A percentile compares a stretch with the other conserved stretches of the same genome.
Evolutionary conservation across 23 tunicate genomes (phyloP).

Genomic region (Clavelina lepadiformis): DNA sequence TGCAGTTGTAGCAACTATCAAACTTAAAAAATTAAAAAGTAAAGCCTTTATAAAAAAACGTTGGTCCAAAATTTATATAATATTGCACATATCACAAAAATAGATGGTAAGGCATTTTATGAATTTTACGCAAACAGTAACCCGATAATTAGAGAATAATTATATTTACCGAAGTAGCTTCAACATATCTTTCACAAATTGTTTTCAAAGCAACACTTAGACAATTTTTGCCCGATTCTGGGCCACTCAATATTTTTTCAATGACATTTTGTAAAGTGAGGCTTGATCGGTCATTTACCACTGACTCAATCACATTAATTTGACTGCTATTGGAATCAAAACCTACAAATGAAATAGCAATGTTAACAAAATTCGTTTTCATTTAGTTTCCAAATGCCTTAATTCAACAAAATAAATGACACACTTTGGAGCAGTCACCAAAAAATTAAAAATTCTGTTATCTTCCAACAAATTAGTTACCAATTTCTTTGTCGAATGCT

Average conservation of each 20-base stretch:
- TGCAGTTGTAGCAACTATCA: too few relatives aligned
- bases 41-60: too few relatives aligned
- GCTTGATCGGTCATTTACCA: constrained; percentile 31
- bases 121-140: too few relatives aligned
- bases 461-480: constrained; percentile 7
- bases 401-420: too few relatives aligned
- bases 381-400: constrained; percentile 1
- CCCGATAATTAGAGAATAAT: too few relatives aligned
- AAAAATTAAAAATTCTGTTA: too few relatives aligned
- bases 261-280: constrained; percentile 27
- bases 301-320: constrained; percentile 15
- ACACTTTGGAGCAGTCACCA: too few relatives aligned
- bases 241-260: constrained; percentile 2
- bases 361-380: not conserved
- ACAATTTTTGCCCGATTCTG: not conserved
- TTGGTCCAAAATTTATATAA: too few relatives aligned
- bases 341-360: too few relatives aligned
- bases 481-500: constrained; percentile 43
- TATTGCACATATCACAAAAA: too few relatives aligned
- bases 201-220: constrained; percentile 44
- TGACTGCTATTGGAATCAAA: constrained; percentile 11
- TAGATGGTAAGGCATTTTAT: too few relatives aligned
- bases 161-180: constrained; percentile 35
- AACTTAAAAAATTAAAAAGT: too few relatives aligned
- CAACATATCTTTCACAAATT: constrained; percentile 30